phyloP scores from a whole-genome alignment of 2,888 invertebrate genomes.

The Limulus polyphemus region DNA sequence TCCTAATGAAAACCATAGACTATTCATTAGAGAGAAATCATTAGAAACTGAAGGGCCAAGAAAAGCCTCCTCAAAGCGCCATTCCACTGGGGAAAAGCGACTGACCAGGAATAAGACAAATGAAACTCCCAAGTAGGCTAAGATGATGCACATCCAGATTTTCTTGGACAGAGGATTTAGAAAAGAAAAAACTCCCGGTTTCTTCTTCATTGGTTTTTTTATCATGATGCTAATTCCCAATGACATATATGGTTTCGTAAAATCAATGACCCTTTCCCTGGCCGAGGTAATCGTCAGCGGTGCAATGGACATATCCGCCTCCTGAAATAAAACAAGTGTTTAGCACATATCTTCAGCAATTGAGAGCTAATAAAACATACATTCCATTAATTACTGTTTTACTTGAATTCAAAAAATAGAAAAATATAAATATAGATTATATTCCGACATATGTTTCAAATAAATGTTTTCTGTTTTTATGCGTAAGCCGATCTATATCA shows the following conservation, averaged over 20 bases:
- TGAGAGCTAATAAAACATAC: too few relatives aligned
- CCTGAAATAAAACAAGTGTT: constrained; percentile 31
- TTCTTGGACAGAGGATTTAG: constrained; percentile 44
- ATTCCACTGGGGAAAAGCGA: constrained; percentile 45
- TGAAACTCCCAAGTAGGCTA: constrained; percentile 44
- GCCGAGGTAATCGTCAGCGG: constrained; percentile 46
- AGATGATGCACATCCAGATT: constrained; percentile 45
- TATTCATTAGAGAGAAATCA: constrained; percentile 46
- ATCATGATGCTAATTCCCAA: constrained; percentile 49
- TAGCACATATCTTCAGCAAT: too few relatives aligned
- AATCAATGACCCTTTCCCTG: constrained; percentile 46
- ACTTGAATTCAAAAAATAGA: too few relatives aligned
- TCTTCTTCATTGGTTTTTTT: constrained; percentile 43
- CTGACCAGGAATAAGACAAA: constrained; percentile 44
- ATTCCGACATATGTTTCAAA: too few relatives aligned
- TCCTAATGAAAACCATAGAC: constrained; percentile 46
- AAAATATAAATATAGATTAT: too few relatives aligned
- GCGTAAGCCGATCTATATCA: too few relatives aligned
- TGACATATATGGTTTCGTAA: constrained; percentile 47
- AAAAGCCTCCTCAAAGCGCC: constrained; percentile 35
- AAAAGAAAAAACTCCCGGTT: constrained; percentile 45
- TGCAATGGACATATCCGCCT: constrained; percentile 46
- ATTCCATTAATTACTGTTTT: too few relatives aligned
- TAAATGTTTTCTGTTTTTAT: too few relatives aligned
- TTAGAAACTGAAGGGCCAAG: constrained; percentile 34